Evolutionary conservation across 2,797 vertebrate species (phyloP).

Genomic region (Sebastolobus alascanus): DNA sequence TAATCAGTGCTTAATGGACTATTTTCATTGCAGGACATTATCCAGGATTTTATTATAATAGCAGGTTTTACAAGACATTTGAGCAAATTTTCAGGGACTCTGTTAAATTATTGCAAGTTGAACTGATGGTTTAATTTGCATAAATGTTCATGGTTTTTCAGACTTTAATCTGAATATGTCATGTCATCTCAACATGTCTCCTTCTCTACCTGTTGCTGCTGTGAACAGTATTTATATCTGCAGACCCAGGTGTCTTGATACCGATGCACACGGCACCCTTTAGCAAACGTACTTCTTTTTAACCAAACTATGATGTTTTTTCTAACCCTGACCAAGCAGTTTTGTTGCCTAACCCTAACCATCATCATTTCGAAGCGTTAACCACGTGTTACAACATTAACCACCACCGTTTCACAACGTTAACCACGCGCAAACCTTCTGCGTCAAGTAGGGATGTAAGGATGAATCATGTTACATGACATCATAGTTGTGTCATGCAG

Average conservation of each 20-base stretch:
- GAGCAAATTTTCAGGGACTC: background rate
- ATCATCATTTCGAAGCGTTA: background rate
- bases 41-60: background rate
- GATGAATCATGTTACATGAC: background rate
- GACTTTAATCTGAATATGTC: background rate
- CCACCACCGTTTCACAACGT: too few species aligned
- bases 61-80: conserved; percentile 11
- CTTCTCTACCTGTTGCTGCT: too few species aligned
- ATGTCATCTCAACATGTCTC: background rate
- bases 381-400: background rate
- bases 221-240: too few species aligned
- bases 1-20: background rate
- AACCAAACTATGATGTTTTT: too few species aligned
- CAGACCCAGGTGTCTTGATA: too few species aligned
- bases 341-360: background rate
- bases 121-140: background rate
- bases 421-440: too few species aligned
- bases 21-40: background rate
- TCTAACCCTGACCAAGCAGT: too few species aligned
- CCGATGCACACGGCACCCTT: too few species aligned
- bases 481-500: background rate
- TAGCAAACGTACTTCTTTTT: too few species aligned
- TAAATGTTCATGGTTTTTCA: background rate
- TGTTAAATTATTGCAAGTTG: conserved; percentile 1
- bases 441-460: background rate